Evolutionary conservation across 2,797 vertebrate genomes (phyloP), one percentile per base, ranked within the genome.

Genomic region (Premnoplex brunnescens): DNA sequence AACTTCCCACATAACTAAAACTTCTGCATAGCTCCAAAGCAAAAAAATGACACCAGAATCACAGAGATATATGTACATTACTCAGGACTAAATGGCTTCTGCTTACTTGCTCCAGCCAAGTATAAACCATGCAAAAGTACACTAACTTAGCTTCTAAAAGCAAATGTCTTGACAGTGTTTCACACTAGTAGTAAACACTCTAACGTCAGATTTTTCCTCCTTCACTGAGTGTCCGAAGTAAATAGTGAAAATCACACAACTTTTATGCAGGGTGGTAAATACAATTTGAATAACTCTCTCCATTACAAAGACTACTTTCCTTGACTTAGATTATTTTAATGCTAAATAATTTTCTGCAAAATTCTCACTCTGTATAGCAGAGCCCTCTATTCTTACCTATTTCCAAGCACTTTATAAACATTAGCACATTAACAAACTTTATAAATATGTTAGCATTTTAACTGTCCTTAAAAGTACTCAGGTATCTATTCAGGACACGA

Each of bases 101-200:
- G 78, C 91, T 91, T 89, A 88, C 86, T 94, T 93, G 46, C 30
- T 94, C 60, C 74, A 88, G 83, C 80, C 91, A 94, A 93, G 59
- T 43, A 49, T 76, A 96, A 96, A 85, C 76, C 27, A 27, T 22
- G 58, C 36, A 92, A 77, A 91, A 94, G 80, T 74, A 95, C 54
- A 88, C 81, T 91, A 80, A 75, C 43, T 85, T 37, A 41, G 39
- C 68, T 91, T 77, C 63, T 75, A 85, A 95, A 95, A 92, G 63
- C 48, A 85, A 80, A 64, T 66, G 32, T 59, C 52, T 89, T 68
- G 41, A 85, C 52, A 73, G 32, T 72, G 52, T 89, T 90, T 71
- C 52, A 52, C 26, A 74, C 23, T 10, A 43, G 51, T 83, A 91
- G 74, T 79, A 82, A 91, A 85, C 54, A 37, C 68, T 74, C 37